Evolutionary conservation across 2,113 vertebrate species (phyloP), one percentile per base, ranked within the genome.

Genomic region (Leucosticte australis): DNA sequence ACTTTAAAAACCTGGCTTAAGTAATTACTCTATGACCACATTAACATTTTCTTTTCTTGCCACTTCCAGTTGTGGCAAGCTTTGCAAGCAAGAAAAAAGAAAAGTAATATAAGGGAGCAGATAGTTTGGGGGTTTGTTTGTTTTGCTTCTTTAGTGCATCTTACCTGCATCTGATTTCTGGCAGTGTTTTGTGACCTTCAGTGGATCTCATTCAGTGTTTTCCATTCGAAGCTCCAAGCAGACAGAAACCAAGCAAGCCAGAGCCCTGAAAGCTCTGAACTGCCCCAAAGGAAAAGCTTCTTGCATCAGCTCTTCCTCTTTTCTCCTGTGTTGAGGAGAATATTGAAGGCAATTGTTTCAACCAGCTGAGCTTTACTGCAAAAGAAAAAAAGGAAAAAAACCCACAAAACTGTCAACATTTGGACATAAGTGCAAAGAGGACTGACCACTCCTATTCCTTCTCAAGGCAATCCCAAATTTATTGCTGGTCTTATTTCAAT

Each of bases 211-310:
- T 49, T 49, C 10, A 8, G 22, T 83, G 19, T 46, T 78, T 42
- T 84, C 33, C 17, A 15, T 67, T 70, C 0, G 0, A 64, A 82
- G n/a, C 16, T 35, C 15, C 8, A 0, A 49, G 52, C 18, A n/a
- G 42, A 49, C 31, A 88, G 56, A 47, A 90, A 28, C 13, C 24
- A 47, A 18, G 46, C 30, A 47, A n/a, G 47, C 18, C 53, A 64
- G 33, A 59, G 19, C n/a, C 20, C 65, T 81, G 64, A 78, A 77
- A 75, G 23, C 24, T 5, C 60, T 67, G 65, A 78, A 50, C 33
- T 67, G 24, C 47, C 33, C 10, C 2, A 70, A 81, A 83, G 20
- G 33, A 85, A 35, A 9, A 41, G 19, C 31, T 18, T 62, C 64
- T 82, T 57, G 7, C 15, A 52, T 55, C 65, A 47, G 11, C n/a